Conservation (phyloP, 2,888 invertebrate species). For the Acanthosoma haemorrhoidale region DNA sequence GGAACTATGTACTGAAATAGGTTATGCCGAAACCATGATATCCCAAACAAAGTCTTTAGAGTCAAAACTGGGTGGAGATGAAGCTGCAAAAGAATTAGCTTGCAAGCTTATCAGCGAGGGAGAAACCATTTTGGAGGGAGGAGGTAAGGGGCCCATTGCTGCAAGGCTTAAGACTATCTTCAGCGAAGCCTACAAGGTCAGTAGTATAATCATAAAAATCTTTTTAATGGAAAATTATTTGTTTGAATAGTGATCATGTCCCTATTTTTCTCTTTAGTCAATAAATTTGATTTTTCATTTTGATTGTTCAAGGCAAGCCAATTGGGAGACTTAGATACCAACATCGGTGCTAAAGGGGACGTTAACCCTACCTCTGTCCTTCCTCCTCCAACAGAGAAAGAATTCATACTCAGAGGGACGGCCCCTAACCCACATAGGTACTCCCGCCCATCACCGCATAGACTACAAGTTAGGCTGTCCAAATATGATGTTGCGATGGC, state of each 20-base stretch:
- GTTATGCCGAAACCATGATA: constrained; percentile 50
- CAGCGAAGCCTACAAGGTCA: constrained; percentile 53
- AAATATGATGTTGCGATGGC: constrained; percentile 64
- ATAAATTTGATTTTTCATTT: neutral
- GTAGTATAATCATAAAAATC: neutral
- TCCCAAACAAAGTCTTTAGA: constrained; percentile 54
- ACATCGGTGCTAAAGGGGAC: constrained; percentile 43
- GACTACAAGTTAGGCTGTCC: constrained; percentile 63
- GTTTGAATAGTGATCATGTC: neutral
- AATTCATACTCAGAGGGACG: constrained; percentile 59
- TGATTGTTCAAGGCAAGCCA: constrained; percentile 4
- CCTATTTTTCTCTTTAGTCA: no score
- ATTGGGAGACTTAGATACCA: constrained; percentile 42
- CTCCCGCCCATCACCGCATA: constrained; percentile 59
- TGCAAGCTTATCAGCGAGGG: constrained; percentile 51
- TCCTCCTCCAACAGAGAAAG: constrained; percentile 55
- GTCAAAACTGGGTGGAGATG: constrained; percentile 49
- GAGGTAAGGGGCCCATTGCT: constrained; percentile 53
- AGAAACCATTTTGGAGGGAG: constrained; percentile 57
- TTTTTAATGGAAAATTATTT: neutral
- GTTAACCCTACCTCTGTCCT: constrained; percentile 34
- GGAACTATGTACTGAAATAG: constrained; percentile 51
- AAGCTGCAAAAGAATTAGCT: constrained; percentile 46
- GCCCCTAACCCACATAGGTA: constrained; percentile 57
- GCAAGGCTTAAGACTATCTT: constrained; percentile 56